Conservation (phyloP, 2,888 invertebrate genomes). For the Galerucella calmariensis region DNA sequence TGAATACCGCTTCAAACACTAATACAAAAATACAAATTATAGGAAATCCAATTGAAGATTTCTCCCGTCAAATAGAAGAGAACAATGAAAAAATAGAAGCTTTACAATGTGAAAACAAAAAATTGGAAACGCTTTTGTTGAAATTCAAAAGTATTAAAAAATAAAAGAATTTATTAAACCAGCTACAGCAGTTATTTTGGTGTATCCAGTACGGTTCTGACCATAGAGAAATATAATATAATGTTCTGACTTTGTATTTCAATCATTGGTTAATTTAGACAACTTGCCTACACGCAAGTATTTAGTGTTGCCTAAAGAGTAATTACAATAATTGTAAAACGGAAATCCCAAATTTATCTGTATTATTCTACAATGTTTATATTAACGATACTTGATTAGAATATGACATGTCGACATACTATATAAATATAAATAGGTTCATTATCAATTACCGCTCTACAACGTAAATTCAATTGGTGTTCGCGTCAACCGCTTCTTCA, state of each 20-base stretch:
- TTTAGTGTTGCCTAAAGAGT: background rate
- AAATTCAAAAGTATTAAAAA: slow-evolving; percentile 42
- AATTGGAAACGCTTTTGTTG: slow-evolving; percentile 41
- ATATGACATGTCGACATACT: background rate
- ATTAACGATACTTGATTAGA: background rate
- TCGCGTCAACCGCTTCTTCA: background rate
- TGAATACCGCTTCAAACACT: slow-evolving; percentile 12
- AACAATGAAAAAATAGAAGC: slow-evolving; percentile 47
- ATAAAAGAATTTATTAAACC: slow-evolving; percentile 1
- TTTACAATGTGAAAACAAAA: slow-evolving; percentile 47
- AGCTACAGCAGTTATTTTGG: no score
- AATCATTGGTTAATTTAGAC: background rate
- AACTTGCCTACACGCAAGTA: background rate
- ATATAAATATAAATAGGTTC: background rate
- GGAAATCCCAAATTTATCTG: background rate
- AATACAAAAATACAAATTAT: slow-evolving; percentile 41
- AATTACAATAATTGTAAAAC: background rate
- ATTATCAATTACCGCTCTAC: background rate
- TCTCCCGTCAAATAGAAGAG: slow-evolving; percentile 49
- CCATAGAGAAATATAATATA: no score
- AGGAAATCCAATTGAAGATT: slow-evolving; percentile 50
- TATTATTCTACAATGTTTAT: background rate
- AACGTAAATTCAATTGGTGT: background rate
- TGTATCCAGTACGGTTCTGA: background rate
- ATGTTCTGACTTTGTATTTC: background rate